Evolutionary conservation across 2,797 vertebrate species (phyloP), one percentile per base, ranked within the genome.

Genomic region (Platyrinchus mystaceus): DNA sequence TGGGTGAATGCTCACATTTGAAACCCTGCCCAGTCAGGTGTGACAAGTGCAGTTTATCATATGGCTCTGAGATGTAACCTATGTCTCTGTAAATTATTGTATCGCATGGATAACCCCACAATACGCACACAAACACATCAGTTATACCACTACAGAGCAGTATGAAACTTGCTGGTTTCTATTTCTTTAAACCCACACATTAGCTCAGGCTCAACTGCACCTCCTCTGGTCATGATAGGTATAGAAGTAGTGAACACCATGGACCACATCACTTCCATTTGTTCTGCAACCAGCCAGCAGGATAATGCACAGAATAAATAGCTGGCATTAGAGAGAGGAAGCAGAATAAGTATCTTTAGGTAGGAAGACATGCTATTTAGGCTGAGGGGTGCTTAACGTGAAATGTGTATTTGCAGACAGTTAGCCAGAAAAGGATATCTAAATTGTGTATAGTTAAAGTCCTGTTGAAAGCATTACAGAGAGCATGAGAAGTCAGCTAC

Each of bases 21-120:
- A 90, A 91, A 63, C 53, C 56, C 64, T 87, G 50, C 32, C 87
- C 59, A 75, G 22, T 53, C 64, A 91, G 20, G 74, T 1, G 0
- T 95, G 87, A 90, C 67, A 95, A 95, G 90, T 67, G 39, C 70
- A 90, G 46, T 95, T 95, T 85, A 93, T 91, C 79, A 58, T 69
- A 94, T 0, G 5, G 50, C 70, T 93, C 70, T 78, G 64, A 66
- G 62, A 81, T 43, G 28, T 70, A 91, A 55, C 76, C 62, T 71
- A 41, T 60, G 79, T 66, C 83, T 92, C 79, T 95, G 66, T 36
- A 93, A 87, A 93, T 87, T 59, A 85, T 16, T 58, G 44, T 73
- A 86, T 94, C 87, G 79, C 46, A 41, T 50, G 52, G 55, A 76
- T 75, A 91, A 85, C 39, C 86, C 36, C 82, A 87, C 89, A 81